Conservation (phyloP, 2,888 invertebrate genomes). For the Ariolimax columbianus region DNA sequence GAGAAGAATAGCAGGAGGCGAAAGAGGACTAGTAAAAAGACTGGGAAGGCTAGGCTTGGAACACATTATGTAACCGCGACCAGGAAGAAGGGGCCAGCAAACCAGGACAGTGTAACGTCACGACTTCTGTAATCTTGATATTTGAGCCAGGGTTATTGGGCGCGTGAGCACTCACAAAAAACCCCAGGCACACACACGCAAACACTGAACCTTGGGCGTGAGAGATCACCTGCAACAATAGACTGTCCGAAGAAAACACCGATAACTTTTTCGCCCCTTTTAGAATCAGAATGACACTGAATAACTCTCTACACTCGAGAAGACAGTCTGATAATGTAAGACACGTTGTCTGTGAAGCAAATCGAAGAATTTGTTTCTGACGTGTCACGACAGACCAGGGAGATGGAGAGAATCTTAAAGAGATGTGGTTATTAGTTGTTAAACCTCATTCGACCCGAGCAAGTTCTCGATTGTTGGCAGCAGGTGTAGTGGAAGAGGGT, state of each 20-base stretch:
- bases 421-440: conserved; percentile 15
- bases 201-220: conserved; percentile 32
- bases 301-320: conserved; percentile 4
- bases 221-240: conserved; percentile 26
- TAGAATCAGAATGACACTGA: not conserved
- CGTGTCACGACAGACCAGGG: not conserved
- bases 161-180: conserved; percentile 39
- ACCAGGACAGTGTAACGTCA: conserved; percentile 19
- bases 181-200: not conserved
- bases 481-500: conserved; percentile 38
- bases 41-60: conserved; percentile 20
- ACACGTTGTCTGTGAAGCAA: not conserved
- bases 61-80: conserved; percentile 42
- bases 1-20: conserved; percentile 9
- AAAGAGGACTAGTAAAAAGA: conserved; percentile 15
- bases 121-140: conserved; percentile 19
- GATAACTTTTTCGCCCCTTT: not conserved
- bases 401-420: not conserved
- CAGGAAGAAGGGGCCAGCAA: not conserved
- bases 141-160: conserved; percentile 34
- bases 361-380: not conserved
- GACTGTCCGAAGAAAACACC: conserved; percentile 13
- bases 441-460: not conserved
- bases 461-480: conserved; percentile 25
- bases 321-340: conserved; percentile 1